Evolutionary conservation across 2,113 vertebrate genomes (phyloP), one percentile per base, ranked within the genome.

Genomic region (Cochlearius cochlearius): DNA sequence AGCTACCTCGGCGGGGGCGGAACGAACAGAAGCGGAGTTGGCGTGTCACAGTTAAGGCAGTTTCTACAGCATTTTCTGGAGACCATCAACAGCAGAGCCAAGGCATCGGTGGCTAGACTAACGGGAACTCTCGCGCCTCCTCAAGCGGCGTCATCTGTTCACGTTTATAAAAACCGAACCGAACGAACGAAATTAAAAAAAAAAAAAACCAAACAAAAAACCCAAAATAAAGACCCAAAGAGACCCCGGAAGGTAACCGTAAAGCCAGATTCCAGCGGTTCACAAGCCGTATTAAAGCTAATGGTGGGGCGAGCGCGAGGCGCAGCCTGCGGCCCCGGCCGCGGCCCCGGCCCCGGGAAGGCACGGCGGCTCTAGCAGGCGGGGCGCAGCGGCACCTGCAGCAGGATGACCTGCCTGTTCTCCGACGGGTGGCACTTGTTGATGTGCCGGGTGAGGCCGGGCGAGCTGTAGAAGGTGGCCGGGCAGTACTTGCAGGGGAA

Each of bases 381-480:
- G 6, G 99, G 99, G 60, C 99, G 99, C 98, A 99, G 98, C 32
- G 99, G 99, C 98, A 99, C 99, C 97, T 99, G 99, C 56, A 99
- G 99, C 94, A 99, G 98, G 96, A 99, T 99, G 95, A 99, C 99
- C 98, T 99, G 99, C 97, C 99, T 97, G 98, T 99, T 99, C 98
- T 99, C 99, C 47, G 99, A 99, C 12, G 99, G 99, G 98, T 99
- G 99, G 98, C 99, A 99, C 98, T 99, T 99, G 98, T 99, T 99
- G 98, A 99, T 99, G 98, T 99, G 99, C 97, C 99, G 98, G 91
- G 99, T 99, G 96, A 99, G 99, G 95, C 99, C 99, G 26, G 99
- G 99, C 15, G 99, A 99, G 98, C 99, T 99, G 98, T 99, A 99
- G 98, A 99, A 99, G 83, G 99, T 99, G 98, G 99, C 99, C 81